These are phyloP conservation scores for Palythoa grandiflora DNA, from an alignment of 92 coral and sea anemone species.

Conservation along the genomic window DNA sequence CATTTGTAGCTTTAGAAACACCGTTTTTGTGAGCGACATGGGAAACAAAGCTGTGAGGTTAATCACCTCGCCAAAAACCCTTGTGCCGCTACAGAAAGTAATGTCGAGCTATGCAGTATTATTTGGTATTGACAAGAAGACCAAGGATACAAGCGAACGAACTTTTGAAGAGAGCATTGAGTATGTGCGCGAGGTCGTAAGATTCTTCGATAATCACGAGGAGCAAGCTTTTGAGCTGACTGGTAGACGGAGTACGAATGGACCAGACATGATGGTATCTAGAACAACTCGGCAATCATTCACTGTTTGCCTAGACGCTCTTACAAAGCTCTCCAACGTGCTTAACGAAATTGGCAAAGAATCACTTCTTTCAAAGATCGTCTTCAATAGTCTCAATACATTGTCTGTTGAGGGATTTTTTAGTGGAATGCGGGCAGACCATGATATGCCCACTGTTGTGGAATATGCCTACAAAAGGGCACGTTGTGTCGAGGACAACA, in stretches of 20 bases:
- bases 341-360: background rate
- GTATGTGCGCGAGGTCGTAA: no score
- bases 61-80: no score
- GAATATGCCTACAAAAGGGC: background rate
- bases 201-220: no score
- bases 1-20: no score
- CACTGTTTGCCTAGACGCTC: background rate
- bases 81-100: no score
- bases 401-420: slow-evolving; percentile 6
- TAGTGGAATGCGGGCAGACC: slow-evolving; percentile 33
- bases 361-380: background rate
- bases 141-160: no score
- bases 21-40: no score
- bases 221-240: background rate
- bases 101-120: no score
- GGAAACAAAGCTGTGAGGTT: no score
- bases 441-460: slow-evolving; percentile 37
- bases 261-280: background rate
- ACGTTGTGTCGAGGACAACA: background rate
- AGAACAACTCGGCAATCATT: background rate
- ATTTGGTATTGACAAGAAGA: no score
- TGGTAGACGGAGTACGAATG: background rate
- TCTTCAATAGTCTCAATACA: background rate
- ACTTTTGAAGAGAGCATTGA: no score
- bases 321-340: background rate